These are phyloP conservation scores for Tarsius wallacei DNA, from an alignment of 2,797 vertebrate species.

Conservation along the genomic window DNA sequence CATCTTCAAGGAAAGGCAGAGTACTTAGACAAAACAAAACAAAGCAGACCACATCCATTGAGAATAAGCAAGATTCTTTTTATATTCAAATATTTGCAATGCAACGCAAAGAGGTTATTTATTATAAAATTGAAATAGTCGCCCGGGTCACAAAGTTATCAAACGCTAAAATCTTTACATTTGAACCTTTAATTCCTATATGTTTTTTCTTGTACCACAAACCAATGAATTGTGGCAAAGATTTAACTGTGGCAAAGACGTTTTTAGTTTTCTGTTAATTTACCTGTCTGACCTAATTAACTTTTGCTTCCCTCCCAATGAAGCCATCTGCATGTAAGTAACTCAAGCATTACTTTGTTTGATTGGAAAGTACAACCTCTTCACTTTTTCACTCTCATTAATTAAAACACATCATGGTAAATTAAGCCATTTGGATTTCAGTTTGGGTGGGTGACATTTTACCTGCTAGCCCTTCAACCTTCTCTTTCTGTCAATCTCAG, in stretches of 20 bases:
- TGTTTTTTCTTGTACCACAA: neutral
- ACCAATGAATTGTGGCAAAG: neutral
- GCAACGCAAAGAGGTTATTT: constrained; percentile 9
- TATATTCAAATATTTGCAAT: neutral
- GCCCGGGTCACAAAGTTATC: constrained; percentile 6
- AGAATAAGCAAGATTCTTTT: neutral
- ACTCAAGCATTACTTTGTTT: constrained; percentile 73
- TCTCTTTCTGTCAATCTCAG: constrained; percentile 54
- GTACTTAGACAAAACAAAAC: neutral
- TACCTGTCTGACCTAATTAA: constrained; percentile 54
- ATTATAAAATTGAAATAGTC: constrained; percentile 2
- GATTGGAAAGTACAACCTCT: constrained; percentile 71
- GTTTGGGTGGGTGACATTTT: constrained; percentile 58
- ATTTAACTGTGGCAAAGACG: constrained; percentile 6
- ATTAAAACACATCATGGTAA: constrained; percentile 62
- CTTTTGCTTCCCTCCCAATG: constrained; percentile 41
- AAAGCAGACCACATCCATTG: neutral
- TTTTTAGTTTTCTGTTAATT: constrained; percentile 67
- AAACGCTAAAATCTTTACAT: neutral
- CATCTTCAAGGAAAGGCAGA: constrained; percentile 17
- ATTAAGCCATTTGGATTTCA: constrained; percentile 65
- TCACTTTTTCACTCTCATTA: constrained; percentile 71
- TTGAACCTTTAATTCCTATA: neutral
- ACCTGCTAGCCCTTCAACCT: constrained; percentile 65
- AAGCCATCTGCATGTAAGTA: constrained; percentile 56